Percentiles rank a stretch among this genome's conserved stretches.
Conservation (phyloP, 1,140 invertebrate species). For the Mesaphorura yosii region DNA sequence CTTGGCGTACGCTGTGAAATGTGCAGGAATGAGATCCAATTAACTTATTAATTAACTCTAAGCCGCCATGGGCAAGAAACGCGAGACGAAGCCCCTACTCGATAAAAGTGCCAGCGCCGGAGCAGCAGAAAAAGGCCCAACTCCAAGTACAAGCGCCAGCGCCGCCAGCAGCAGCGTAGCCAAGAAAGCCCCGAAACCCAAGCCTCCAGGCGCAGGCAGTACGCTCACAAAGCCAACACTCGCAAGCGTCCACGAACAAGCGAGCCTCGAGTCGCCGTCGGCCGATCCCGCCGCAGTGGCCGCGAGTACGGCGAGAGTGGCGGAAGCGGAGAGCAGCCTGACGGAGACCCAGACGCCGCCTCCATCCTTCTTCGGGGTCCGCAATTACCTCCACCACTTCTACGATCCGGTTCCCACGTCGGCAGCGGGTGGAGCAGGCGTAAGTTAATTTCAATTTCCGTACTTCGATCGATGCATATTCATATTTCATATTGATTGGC, state of each 20-base stretch:
- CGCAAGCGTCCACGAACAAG: slow-evolving; percentile 17
- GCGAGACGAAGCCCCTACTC: slow-evolving; percentile 16
- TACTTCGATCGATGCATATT: too few species aligned
- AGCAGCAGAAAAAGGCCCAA: slow-evolving; percentile 16
- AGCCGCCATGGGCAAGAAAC: slow-evolving; percentile 14
- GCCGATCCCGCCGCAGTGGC: neutral
- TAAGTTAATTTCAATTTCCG: neutral
- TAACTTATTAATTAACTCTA: too few species aligned
- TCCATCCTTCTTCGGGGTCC: slow-evolving; percentile 36
- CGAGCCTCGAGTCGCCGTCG: neutral
- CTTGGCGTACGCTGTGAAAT: too few species aligned
- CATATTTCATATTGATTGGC: too few species aligned
- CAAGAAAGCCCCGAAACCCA: slow-evolving; percentile 4
- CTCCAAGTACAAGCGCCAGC: too few species aligned
- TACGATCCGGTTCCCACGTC: slow-evolving; percentile 35
- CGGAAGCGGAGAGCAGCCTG: slow-evolving; percentile 5
- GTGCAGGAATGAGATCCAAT: too few species aligned
- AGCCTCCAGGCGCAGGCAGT: neutral
- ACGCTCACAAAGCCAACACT: slow-evolving; percentile 2
- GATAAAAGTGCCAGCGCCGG: slow-evolving; percentile 8
- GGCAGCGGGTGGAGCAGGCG: too few species aligned
- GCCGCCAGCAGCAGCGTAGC: slow-evolving; percentile 2
- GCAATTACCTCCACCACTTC: slow-evolving; percentile 42
- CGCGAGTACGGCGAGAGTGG: neutral
- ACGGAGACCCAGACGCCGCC: slow-evolving; percentile 8